Base-by-base conservation (phyloP, 2,888 invertebrate genomes). In the Congeria kusceri region DNA sequence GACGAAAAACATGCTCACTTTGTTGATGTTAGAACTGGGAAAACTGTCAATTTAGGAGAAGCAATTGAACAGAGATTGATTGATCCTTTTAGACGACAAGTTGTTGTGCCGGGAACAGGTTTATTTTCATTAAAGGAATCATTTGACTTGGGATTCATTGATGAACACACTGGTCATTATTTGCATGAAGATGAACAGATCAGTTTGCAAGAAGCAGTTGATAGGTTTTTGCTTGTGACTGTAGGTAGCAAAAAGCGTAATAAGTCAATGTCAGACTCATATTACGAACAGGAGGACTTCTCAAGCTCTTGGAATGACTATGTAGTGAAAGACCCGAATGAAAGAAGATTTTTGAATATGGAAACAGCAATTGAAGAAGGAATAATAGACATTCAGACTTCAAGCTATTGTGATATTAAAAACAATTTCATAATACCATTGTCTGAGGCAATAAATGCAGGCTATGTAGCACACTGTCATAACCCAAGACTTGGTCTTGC, bases 131-230 rank as follows among this genome's bases (percentile, higher is more conserved):
- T 98, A 39, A 95, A 95, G 62, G 97, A 97, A 90, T 94, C 95
- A 95, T 89, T 96, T 95, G 90, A 95, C 94, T 81, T 95, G 96
- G 94, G 95, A 96, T 86, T 96, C 96, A 91, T 97, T 96, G 92
- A 95, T 66, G 25, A 84, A n/a, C 67, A 70, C 28, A 96, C 97
- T 76, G 95, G 96, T 63, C 96, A 97, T 90, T 96, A 96, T 87
- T 95, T 84, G 53, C 49, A 62, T 53, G 69, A 56, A 25, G 69
- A 69, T 27, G 96, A 98, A 94, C 97, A 97, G 46, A 95, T 95
- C 89, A 97, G 97, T 0, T 96, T 99, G 63, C 96, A 97, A 86
- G 97, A 99, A 94, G 98, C 98, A 7, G 97, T 99, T 86, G 96
- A 96, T 85, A 96, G 96, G 94, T 96, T 97, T 84, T 96, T 98